Percentiles rank a stretch among this genome's conserved stretches.
These are phyloP conservation scores for Planococcus citri DNA, from an alignment of 1,140 invertebrate species.

Conservation along the genomic window DNA sequence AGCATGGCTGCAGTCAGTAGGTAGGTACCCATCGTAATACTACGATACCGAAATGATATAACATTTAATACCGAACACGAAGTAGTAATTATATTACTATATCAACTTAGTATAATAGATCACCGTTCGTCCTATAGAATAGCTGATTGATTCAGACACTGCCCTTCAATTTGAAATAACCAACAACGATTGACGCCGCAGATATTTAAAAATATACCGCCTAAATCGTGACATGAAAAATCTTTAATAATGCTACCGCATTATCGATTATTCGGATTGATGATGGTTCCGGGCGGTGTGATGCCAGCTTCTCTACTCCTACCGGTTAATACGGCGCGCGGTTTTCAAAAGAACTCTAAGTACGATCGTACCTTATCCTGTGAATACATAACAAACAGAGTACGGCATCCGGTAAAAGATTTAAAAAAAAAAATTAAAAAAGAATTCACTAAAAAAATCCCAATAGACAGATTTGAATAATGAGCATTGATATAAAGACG, in stretches of 20 bases:
- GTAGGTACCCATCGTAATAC: not conserved
- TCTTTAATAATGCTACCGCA: slow-evolving; percentile 19
- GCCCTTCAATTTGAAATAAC: not conserved
- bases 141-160: not conserved
- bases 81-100: not conserved
- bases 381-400: not conserved
- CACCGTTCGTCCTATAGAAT: not conserved
- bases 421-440: slow-evolving; percentile 13
- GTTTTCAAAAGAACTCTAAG: slow-evolving; percentile 12
- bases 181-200: not conserved
- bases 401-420: slow-evolving; percentile 19
- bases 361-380: slow-evolving; percentile 5
- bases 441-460: slow-evolving; percentile 12
- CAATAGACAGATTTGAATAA: slow-evolving; percentile 19
- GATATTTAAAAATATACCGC: not conserved
- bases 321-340: not conserved
- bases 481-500: slow-evolving; percentile 18
- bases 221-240: slow-evolving; percentile 10
- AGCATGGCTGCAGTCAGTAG: too few species aligned
- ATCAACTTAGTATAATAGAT: not conserved
- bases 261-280: slow-evolving; percentile 19
- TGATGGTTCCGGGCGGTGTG: slow-evolving; percentile 1
- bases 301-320: slow-evolving; percentile 16
- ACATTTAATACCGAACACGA: not conserved
- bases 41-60: not conserved